Percentiles rank a stretch among this genome's conserved stretches.
Conservation (phyloP, 1,140 invertebrate genomes). For the Pseudoatta argentina region DNA sequence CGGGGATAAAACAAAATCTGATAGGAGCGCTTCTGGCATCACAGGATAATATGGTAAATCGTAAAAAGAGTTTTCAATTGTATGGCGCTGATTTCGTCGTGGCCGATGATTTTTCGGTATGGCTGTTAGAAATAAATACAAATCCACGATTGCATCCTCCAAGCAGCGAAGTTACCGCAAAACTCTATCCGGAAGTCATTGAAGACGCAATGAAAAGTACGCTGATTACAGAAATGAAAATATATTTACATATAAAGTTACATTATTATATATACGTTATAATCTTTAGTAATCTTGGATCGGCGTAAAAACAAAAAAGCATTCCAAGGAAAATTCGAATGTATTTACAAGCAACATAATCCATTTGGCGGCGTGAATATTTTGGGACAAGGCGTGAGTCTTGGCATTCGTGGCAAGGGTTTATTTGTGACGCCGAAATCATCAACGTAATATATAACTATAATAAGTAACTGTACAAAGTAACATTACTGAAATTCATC, state of each 20-base stretch:
- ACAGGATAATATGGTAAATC: slow-evolving; percentile 91
- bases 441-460: neutral
- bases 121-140: slow-evolving; percentile 97
- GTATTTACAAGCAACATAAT: slow-evolving; percentile 70
- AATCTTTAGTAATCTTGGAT: slow-evolving; percentile 64
- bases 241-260: neutral
- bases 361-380: slow-evolving; percentile 62
- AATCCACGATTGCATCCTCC: slow-evolving; percentile 93
- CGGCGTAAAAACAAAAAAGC: slow-evolving; percentile 63
- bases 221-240: slow-evolving; percentile 1
- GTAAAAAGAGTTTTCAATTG: slow-evolving; percentile 94
- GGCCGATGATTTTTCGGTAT: slow-evolving; percentile 94
- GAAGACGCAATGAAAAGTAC: slow-evolving; percentile 96
- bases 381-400: slow-evolving; percentile 63
- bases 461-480: neutral
- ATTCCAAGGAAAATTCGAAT: slow-evolving; percentile 64
- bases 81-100: slow-evolving; percentile 97
- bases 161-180: slow-evolving; percentile 93
- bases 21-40: slow-evolving; percentile 92
- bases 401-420: slow-evolving; percentile 70
- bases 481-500: slow-evolving; percentile 2
- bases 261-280: slow-evolving; percentile 24
- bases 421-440: slow-evolving; percentile 29
- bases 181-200: slow-evolving; percentile 93
- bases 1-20: slow-evolving; percentile 93